Percentiles rank a stretch among this genome's conserved stretches.
These are phyloP conservation scores for Rhizoglyphus robini DNA, from an alignment of 1,140 invertebrate species.

Conservation along the genomic window DNA sequence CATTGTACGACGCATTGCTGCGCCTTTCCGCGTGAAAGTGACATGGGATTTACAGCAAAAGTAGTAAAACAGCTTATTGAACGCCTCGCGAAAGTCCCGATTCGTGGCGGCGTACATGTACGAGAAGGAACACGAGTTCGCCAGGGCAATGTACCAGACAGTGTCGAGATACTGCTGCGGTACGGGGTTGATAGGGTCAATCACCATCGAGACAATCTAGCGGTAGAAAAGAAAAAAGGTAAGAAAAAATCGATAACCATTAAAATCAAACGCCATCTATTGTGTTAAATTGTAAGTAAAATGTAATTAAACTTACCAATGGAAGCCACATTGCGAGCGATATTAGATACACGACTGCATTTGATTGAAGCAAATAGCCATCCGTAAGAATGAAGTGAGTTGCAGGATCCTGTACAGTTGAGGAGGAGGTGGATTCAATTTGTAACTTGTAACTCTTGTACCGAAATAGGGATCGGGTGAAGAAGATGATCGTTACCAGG, in stretches of 20 bases:
- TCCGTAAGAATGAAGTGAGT: slow-evolving; percentile 32
- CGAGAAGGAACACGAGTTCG: slow-evolving; percentile 51
- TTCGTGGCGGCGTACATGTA: slow-evolving; percentile 51
- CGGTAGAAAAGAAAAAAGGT: not conserved
- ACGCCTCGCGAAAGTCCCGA: slow-evolving; percentile 55
- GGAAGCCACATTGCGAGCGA: slow-evolving; percentile 54
- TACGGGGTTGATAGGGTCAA: slow-evolving; percentile 29
- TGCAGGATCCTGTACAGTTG: not conserved
- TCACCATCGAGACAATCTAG: slow-evolving; percentile 2
- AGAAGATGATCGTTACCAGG: slow-evolving; percentile 31
- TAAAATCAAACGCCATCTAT: not conserved
- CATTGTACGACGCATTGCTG: not conserved
- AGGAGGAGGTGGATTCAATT: slow-evolving; percentile 9
- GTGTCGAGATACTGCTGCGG: slow-evolving; percentile 45
- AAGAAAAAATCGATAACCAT: too few relatives aligned
- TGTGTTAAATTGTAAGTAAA: not conserved
- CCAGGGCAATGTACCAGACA: slow-evolving; percentile 50
- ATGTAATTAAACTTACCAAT: slow-evolving; percentile 38
- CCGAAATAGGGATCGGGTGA: slow-evolving; percentile 47
- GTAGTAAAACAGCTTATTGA: slow-evolving; percentile 60
- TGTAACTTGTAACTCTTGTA: slow-evolving; percentile 29
- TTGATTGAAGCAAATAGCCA: slow-evolving; percentile 46
- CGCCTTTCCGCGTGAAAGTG: slow-evolving; percentile 37
- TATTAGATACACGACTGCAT: slow-evolving; percentile 47
- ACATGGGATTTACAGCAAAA: slow-evolving; percentile 67